Conservation (phyloP, 2,113 vertebrate genomes). For the Balaeniceps rex region DNA sequence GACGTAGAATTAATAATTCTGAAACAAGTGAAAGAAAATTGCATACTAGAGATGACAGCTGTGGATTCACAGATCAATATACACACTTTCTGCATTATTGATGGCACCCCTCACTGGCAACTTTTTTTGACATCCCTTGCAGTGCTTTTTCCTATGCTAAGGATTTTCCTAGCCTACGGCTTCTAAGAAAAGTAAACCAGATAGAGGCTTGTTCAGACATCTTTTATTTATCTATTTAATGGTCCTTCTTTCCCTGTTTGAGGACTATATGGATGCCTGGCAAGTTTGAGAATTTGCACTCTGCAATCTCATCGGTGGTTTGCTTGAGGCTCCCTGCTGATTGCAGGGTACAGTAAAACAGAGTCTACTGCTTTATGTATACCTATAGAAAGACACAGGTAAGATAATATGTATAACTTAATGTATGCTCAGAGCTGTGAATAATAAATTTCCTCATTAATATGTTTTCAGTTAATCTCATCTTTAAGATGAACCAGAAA, state of each 20-base stretch:
- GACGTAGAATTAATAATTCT: not conserved
- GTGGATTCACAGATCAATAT: not conserved
- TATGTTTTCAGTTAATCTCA: not conserved
- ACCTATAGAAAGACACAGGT: not conserved
- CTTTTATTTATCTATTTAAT: not conserved
- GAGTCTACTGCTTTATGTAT: not conserved
- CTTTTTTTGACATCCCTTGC: not conserved
- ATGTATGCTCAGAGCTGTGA: not conserved
- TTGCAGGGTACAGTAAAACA: not conserved
- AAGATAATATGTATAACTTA: not conserved
- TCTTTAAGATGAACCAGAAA: not conserved
- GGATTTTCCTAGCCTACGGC: not conserved
- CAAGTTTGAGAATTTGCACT: not conserved
- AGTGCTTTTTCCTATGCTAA: not conserved
- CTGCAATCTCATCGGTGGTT: not conserved
- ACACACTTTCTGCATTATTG: not conserved
- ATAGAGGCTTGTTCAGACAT: not conserved
- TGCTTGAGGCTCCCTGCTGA: not conserved
- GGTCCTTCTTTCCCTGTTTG: not conserved
- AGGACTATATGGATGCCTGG: not conserved
- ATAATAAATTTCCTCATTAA: not conserved
- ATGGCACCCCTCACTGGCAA: not conserved
- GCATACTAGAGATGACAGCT: rapidly evolving
- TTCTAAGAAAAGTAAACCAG: not conserved
- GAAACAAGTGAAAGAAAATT: not conserved